phyloP scores from a whole-genome alignment of 2,113 vertebrate species.

The Hiodon tergisus region DNA sequence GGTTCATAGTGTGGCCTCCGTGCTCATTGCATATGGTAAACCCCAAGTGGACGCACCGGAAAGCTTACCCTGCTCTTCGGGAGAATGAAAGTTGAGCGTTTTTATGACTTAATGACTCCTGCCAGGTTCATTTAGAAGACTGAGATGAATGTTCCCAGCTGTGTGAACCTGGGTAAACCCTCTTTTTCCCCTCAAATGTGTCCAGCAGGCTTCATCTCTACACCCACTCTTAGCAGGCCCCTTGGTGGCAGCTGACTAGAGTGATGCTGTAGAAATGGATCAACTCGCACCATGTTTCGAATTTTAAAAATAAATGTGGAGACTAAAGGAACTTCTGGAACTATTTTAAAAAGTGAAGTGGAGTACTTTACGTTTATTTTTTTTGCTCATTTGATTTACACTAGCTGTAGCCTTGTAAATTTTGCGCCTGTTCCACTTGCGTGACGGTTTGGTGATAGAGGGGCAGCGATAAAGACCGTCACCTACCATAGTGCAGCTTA shows the following conservation, averaged over 20 bases:
- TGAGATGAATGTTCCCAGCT: slow-evolving; percentile 56
- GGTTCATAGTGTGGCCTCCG: not conserved
- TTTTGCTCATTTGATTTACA: too few relatives aligned
- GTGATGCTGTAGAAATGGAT: too few relatives aligned
- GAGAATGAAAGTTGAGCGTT: slow-evolving; percentile 38
- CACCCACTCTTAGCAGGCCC: slow-evolving; percentile 39
- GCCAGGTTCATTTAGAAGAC: slow-evolving; percentile 50
- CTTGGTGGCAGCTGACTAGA: slow-evolving; percentile 23
- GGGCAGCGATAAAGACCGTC: too few relatives aligned
- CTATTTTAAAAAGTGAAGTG: too few relatives aligned
- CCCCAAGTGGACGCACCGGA: slow-evolving; percentile 39
- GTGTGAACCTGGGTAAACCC: slow-evolving; percentile 15
- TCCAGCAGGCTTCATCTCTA: slow-evolving; percentile 19
- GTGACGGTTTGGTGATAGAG: too few relatives aligned
- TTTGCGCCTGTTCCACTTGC: too few relatives aligned
- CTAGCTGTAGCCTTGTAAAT: too few relatives aligned
- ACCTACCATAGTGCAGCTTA: too few relatives aligned
- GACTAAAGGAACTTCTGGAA: too few relatives aligned
- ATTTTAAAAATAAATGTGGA: too few relatives aligned
- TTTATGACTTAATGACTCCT: slow-evolving; percentile 55
- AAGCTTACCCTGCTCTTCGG: slow-evolving; percentile 41
- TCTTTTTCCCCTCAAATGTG: not conserved
- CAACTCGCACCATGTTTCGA: too few relatives aligned
- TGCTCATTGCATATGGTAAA: not conserved
- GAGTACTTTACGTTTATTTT: too few relatives aligned